Evolutionary conservation across 2,888 invertebrate species (phyloP), one percentile per base, ranked within the genome.

Genomic region (Cyrtodaria siliqua): DNA sequence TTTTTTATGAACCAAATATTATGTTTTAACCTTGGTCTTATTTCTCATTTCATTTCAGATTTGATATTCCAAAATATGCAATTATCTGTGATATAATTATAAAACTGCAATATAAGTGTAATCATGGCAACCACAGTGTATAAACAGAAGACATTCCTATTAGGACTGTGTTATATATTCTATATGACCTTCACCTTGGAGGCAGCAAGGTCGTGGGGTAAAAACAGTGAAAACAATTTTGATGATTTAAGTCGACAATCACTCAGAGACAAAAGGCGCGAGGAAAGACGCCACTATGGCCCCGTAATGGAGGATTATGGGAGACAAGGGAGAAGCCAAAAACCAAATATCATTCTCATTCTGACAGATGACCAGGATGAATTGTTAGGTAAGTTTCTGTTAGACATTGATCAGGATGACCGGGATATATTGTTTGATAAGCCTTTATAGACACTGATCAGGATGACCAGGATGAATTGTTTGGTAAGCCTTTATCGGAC

Each of bases 361-460:
- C 94, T 99, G 83, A 99, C 99, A n/a, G 99, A 99, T 93, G 99
- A 99, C 93, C 99, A 99, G 93, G 99, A 99, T 92, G 97, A 97
- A 23, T 97, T 98, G 93, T 94, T 99, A 84, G 98, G 96, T 94
- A 96, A 93, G 93, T 33, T n/a, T n/a, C n/a, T n/a, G n/a, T n/a
- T n/a, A n/a, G n/a, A n/a, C n/a, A n/a, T n/a, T n/a, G n/a, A n/a
- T n/a, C n/a, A n/a, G n/a, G n/a, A n/a, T n/a, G n/a, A n/a, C n/a
- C n/a, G n/a, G n/a, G n/a, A n/a, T n/a, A n/a, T n/a, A n/a, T n/a
- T n/a, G n/a, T n/a, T n/a, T n/a, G n/a, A n/a, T n/a, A n/a, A n/a
- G n/a, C n/a, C n/a, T n/a, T n/a, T n/a, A n/a, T n/a, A n/a, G n/a
- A n/a, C n/a, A n/a, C n/a, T n/a, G n/a, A n/a, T n/a, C n/a, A n/a